phyloP scores from a whole-genome alignment of 2,113 vertebrate genomes.

The Nycticorax nycticorax region DNA sequence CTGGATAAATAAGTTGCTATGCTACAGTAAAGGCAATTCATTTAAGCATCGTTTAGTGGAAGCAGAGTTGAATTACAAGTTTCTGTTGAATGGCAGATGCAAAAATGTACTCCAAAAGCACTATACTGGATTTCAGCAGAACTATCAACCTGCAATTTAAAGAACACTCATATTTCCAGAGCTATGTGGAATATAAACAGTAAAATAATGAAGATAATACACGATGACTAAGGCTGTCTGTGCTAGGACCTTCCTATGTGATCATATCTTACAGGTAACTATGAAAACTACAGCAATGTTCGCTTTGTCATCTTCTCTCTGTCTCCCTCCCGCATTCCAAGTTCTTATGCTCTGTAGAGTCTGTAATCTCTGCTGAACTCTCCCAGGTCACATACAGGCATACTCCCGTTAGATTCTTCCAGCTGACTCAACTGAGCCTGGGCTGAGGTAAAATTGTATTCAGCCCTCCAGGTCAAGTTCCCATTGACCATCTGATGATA shows the following conservation, averaged over 20 bases:
- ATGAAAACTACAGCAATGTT: not conserved
- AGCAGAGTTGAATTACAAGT: constrained; percentile 24
- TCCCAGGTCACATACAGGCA: not conserved
- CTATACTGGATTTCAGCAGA: not conserved
- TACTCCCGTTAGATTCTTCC: not conserved
- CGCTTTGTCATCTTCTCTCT: not conserved
- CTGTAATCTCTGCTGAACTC: not conserved
- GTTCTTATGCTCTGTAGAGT: not conserved
- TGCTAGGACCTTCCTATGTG: not conserved
- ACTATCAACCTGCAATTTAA: not conserved
- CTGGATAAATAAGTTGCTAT: constrained; percentile 60
- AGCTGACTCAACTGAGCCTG: not conserved
- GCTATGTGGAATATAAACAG: not conserved
- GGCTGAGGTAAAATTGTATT: not conserved
- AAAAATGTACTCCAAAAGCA: not conserved
- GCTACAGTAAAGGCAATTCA: constrained; percentile 48
- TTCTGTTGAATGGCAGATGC: not conserved
- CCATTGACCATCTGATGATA: constrained; percentile 34
- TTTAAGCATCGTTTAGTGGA: not conserved
- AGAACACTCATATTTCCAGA: not conserved
- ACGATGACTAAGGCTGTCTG: not conserved
- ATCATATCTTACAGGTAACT: not conserved
- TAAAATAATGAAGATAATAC: not conserved
- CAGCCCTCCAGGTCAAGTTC: not conserved
- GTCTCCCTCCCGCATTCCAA: not conserved